Conservation (phyloP, 1,140 invertebrate species). For the Papilio helenus region DNA sequence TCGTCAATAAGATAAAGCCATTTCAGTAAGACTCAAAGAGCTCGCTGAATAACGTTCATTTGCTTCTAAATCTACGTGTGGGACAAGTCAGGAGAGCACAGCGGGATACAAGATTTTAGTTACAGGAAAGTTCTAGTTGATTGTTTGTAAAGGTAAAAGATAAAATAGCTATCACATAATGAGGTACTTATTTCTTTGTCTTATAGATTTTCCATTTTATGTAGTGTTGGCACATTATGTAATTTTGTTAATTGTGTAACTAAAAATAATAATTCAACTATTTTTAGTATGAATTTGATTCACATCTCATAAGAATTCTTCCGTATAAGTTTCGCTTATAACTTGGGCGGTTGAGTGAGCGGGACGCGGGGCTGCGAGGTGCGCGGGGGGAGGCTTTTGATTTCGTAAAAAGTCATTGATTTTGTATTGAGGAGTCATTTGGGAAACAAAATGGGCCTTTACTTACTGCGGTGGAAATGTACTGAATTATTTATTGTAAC, state of each 20-base stretch:
- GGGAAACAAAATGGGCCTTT: conserved; percentile 51
- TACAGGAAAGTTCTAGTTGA: background rate
- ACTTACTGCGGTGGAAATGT: conserved; percentile 45
- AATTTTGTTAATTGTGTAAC: too few species aligned
- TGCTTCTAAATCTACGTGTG: conserved; percentile 43
- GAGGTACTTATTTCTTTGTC: too few species aligned
- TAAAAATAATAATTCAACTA: too few species aligned
- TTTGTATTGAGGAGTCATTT: conserved; percentile 65
- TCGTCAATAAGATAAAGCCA: conserved; percentile 50
- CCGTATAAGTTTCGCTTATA: conserved; percentile 30
- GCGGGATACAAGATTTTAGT: background rate
- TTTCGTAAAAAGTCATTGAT: conserved; percentile 70
- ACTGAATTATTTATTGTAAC: conserved; percentile 46
- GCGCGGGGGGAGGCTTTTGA: conserved; percentile 42
- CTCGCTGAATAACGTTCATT: conserved; percentile 60
- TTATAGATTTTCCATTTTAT: too few species aligned
- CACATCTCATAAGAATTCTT: too few species aligned
- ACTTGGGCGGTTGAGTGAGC: conserved; percentile 45
- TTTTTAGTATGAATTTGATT: background rate
- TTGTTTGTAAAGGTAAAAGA: background rate
- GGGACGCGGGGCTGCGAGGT: background rate
- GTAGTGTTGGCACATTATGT: too few species aligned
- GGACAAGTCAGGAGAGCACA: conserved; percentile 22
- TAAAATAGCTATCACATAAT: too few species aligned
- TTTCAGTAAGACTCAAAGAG: conserved; percentile 53